Evolutionary conservation across 2,113 vertebrate genomes (phyloP).

Genomic region (Lepidothrix coronata): DNA sequence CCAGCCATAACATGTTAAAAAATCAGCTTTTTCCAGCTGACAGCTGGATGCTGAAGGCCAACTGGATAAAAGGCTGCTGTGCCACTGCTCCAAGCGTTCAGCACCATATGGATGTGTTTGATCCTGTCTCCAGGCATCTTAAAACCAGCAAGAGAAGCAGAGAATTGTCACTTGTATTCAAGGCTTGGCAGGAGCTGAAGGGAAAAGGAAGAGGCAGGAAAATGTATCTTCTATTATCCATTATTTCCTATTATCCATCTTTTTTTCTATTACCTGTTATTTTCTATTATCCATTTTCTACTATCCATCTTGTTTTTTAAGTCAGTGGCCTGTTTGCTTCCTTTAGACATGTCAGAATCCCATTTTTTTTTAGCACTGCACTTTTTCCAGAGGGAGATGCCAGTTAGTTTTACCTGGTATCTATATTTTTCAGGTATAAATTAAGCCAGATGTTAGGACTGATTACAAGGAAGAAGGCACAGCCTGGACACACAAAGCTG

Average conservation of each 20-base stretch:
- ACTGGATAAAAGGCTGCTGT: not conserved
- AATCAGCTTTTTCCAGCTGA: not conserved
- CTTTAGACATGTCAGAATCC: not conserved
- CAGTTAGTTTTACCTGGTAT: not conserved
- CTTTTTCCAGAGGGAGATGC: not conserved
- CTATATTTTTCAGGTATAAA: not conserved
- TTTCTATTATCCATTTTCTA: not conserved
- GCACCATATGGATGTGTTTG: not conserved
- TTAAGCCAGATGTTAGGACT: not conserved
- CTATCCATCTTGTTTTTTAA: not conserved
- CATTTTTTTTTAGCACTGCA: not conserved
- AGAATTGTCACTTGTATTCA: slow-evolving; percentile 3
- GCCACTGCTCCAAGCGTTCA: not conserved
- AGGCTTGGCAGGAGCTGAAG: not conserved
- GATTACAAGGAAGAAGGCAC: not conserved
- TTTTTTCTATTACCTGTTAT: no score
- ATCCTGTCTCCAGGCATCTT: not conserved
- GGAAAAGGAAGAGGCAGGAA: not conserved
- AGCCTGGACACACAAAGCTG: not conserved
- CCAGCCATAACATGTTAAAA: not conserved
- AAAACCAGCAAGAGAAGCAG: not conserved
- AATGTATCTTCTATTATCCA: not conserved
- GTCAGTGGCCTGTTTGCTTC: not conserved
- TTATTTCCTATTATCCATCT: not conserved
- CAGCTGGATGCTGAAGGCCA: not conserved